Evolutionary conservation across 1,140 invertebrate species (phyloP), one percentile per base, ranked within the genome.

Genomic region (Aphelenchoides fujianensis): DNA sequence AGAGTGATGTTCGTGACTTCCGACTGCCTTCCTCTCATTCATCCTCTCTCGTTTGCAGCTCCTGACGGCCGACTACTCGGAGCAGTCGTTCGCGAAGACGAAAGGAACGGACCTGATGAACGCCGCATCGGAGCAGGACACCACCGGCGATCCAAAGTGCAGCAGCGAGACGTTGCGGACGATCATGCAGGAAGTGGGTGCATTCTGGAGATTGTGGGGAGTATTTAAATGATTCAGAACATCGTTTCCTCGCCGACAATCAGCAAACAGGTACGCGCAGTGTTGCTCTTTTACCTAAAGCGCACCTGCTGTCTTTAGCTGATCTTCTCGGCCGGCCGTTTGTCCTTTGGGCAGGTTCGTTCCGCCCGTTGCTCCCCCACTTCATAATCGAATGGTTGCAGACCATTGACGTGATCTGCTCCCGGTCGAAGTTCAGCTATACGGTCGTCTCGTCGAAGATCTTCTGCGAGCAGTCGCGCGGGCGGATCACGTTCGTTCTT

Each of bases 191-290:
- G 79, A 78, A 63, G 76, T 81, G 52, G 37, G 34, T 41, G 35
- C 30, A 27, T 70, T 3, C n/a, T 28, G 5, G 3, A 7, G 9
- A 27, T 80, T 28, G 27, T 30, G 9, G 7, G 19, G 7, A 9
- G 28, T 32, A 12, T n/a, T n/a, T 23, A 16, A 12, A 28, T n/a
- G 23, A 61, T 78, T 81, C 52, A 78, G 76, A 78, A 78, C 52
- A 78, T 81, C 61, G 76, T 78, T 19, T 75, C 74, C 16, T 81
- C 74, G 36, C 79, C 76, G 31, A 81, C 76, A 28, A 78, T 78
- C 16, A 78, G 74, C n/a, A 78, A 78, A 54, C 76, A 78, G n/a
- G n/a, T n/a, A n/a, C n/a, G n/a, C n/a, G n/a, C n/a, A n/a, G n/a
- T n/a, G n/a, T n/a, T n/a, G n/a, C n/a, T n/a, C n/a, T n/a, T n/a